phyloP scores from a whole-genome alignment of 2,113 vertebrate genomes.

The Phainopepla nitens region DNA sequence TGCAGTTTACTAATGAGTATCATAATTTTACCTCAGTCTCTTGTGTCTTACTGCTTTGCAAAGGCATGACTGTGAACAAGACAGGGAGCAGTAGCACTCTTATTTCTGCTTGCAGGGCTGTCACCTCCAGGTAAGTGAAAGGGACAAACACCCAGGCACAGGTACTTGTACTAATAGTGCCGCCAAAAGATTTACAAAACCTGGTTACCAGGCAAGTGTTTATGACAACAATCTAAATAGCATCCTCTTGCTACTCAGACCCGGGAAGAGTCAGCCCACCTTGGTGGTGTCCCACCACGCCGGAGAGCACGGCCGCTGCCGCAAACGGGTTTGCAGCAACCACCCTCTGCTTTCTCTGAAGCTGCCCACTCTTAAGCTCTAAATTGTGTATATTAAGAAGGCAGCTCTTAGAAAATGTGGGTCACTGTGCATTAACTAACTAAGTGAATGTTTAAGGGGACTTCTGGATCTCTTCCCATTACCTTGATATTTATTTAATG shows the following conservation, averaged over 20 bases:
- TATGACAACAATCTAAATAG: not conserved
- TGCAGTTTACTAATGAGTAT: not conserved
- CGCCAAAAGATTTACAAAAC: not conserved
- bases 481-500: conserved; percentile 21
- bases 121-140: not conserved
- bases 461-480: not conserved
- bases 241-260: not conserved
- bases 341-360: not conserved
- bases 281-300: not conserved
- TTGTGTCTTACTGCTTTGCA: not conserved
- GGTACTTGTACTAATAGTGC: not conserved
- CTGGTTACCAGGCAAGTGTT: not conserved
- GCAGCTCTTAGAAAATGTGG: not conserved
- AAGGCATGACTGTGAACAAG: not conserved
- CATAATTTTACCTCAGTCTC: not conserved
- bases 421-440: not conserved
- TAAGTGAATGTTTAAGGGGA: not conserved
- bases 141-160: not conserved
- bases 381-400: not conserved
- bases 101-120: not conserved
- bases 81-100: not conserved
- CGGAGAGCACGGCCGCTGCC: fast-evolving
- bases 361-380: not conserved
- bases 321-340: fast-evolving
- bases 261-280: not conserved